Conservation (phyloP, 2,797 vertebrate genomes). For the Margarornis squamiger region DNA sequence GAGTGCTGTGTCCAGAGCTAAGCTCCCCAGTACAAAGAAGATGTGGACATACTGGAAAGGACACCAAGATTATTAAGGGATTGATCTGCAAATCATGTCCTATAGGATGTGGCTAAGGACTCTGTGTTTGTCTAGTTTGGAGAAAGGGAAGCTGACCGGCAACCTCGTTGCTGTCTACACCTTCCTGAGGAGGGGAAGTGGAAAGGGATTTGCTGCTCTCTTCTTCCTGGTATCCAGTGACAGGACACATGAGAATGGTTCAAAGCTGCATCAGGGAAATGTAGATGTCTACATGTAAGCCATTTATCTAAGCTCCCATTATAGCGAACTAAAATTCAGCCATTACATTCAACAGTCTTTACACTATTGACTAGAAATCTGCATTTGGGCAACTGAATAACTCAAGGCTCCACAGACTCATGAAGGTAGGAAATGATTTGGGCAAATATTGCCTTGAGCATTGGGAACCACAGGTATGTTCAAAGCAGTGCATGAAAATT, state of each 20-base stretch:
- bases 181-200: no score
- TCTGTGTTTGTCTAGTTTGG: neutral
- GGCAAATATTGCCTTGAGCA: neutral
- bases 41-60: neutral
- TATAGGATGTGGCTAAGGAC: neutral
- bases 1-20: neutral
- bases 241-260: no score
- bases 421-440: neutral
- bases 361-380: neutral
- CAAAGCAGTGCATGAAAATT: neutral
- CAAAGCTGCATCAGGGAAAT: neutral
- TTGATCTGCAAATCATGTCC: neutral
- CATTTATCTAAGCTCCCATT: neutral
- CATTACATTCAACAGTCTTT: neutral
- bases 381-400: neutral
- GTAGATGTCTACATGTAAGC: neutral
- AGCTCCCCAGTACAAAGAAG: neutral
- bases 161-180: neutral
- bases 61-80: neutral
- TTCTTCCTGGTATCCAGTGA: no score
- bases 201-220: no score
- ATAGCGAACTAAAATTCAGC: neutral
- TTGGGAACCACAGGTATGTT: neutral
- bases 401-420: neutral
- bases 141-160: neutral